Evolutionary conservation across 1,140 invertebrate genomes (phyloP).

Genomic region (Zaprionus camerounensis): DNA sequence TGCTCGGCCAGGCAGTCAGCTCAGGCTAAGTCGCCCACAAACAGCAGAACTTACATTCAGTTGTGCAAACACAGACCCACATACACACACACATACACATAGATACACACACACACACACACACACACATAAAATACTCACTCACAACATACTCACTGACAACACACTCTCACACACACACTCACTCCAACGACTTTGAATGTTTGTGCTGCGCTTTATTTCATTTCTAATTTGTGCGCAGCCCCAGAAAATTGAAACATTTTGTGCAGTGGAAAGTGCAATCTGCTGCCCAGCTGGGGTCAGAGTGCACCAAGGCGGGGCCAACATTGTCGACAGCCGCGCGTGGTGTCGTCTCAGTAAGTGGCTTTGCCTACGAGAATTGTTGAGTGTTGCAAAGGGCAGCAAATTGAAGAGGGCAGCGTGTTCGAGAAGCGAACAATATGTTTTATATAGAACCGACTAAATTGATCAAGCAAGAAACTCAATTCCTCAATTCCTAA

Average conservation of each 20-base stretch:
- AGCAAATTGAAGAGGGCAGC: not conserved
- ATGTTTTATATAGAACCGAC: no score
- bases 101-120: not conserved
- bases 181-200: not conserved
- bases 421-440: no score
- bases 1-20: not conserved
- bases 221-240: constrained; percentile 5
- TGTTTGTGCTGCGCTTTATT: constrained; percentile 1
- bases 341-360: not conserved
- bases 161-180: not conserved
- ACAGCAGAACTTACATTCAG: not conserved
- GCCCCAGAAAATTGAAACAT: constrained; percentile 11
- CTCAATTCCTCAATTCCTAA: no score
- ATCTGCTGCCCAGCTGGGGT: not conserved
- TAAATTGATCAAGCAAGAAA: no score
- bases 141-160: not conserved
- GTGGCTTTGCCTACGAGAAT: constrained; percentile 3
- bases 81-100: not conserved
- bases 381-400: constrained; percentile 3
- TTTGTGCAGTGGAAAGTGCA: constrained; percentile 7
- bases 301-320: not conserved
- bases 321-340: constrained; percentile 5
- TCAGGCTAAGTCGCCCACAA: not conserved
- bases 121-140: not conserved
- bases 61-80: not conserved